A percentile compares a stretch with the other conserved stretches of the same genome.
phyloP scores from a whole-genome alignment of 2,888 invertebrate species.

The Tineola bisselliella region DNA sequence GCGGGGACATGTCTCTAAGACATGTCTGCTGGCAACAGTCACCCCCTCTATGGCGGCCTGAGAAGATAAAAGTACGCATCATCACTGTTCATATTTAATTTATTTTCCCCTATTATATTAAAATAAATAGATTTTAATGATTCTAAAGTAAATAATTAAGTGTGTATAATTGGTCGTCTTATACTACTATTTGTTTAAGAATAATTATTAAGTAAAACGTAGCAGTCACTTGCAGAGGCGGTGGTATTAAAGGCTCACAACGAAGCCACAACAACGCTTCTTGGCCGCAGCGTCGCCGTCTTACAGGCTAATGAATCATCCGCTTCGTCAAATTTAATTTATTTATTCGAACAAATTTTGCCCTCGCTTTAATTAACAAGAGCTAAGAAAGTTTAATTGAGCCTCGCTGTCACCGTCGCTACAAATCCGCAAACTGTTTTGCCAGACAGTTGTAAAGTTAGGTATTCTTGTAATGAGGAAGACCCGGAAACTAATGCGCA shows the following conservation, averaged over 20 bases:
- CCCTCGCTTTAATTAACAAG: slow-evolving; percentile 14
- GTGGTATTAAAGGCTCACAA: slow-evolving; percentile 5
- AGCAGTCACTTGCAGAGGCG: slow-evolving; percentile 7
- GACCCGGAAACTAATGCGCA: background rate
- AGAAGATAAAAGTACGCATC: no score
- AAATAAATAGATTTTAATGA: no score
- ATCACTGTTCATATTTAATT: no score
- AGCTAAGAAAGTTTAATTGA: slow-evolving; percentile 14
- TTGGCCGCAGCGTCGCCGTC: slow-evolving; percentile 8
- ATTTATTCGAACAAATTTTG: slow-evolving; percentile 15
- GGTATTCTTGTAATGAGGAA: background rate
- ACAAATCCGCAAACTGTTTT: background rate
- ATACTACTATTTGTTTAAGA: background rate
- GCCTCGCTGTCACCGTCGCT: background rate
- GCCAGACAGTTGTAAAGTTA: background rate
- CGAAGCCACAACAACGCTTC: slow-evolving; percentile 5
- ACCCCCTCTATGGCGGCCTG: no score
- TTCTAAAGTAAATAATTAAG: background rate
- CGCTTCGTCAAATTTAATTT: slow-evolving; percentile 15
- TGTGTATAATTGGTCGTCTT: background rate
- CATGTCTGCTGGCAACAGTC: no score
- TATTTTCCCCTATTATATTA: no score
- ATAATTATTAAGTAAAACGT: slow-evolving; percentile 3
- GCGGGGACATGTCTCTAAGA: no score
- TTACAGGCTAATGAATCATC: slow-evolving; percentile 14